Conservation (phyloP, 1,140 invertebrate species). For the Eumaeus atala region DNA sequence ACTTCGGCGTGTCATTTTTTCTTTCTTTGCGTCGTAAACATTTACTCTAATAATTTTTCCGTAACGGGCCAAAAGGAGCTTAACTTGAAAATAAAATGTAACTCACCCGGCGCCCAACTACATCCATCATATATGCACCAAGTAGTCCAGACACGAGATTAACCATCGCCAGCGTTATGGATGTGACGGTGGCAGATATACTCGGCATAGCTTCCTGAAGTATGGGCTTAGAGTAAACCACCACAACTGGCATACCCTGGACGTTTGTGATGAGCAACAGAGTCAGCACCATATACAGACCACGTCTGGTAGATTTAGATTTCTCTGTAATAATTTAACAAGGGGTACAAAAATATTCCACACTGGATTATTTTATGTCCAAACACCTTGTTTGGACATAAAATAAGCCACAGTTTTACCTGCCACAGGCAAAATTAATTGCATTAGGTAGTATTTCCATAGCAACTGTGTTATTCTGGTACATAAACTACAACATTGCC, state of each 20-base stretch:
- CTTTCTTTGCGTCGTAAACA: no score
- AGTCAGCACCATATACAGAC: conserved; percentile 2
- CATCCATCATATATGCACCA: background rate
- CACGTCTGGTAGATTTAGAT: conserved; percentile 5
- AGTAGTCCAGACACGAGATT: background rate
- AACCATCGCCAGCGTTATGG: background rate
- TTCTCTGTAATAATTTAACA: background rate
- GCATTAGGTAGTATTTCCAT: no score
- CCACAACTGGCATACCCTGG: conserved; percentile 4
- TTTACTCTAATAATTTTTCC: no score
- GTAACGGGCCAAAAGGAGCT: no score
- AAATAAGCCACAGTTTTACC: no score
- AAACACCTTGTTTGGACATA: no score
- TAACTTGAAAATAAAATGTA: background rate
- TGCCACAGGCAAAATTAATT: no score
- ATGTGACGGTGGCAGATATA: background rate
- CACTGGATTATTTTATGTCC: no score
- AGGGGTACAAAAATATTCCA: no score
- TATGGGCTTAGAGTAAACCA: conserved; percentile 8
- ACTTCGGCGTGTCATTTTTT: no score
- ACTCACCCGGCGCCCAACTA: conserved; percentile 1
- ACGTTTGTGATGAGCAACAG: background rate
- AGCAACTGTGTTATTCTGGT: no score
- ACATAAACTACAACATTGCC: no score
- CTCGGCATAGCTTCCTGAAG: conserved; percentile 5